Base-by-base conservation (phyloP, 2,113 vertebrate genomes). In the Bostrychus sinensis region DNA sequence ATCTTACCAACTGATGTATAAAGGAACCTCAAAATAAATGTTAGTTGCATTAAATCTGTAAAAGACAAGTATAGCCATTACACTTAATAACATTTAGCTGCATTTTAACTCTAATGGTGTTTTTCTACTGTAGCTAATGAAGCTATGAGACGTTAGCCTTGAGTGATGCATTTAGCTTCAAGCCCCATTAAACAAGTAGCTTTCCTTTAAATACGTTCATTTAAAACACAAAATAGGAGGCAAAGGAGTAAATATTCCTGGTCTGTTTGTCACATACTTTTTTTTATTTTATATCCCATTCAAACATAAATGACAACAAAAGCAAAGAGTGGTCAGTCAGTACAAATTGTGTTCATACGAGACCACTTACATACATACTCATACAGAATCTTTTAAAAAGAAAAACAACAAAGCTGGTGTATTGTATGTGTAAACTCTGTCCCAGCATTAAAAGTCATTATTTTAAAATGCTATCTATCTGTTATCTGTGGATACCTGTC, bases 241-340 rank as follows among this genome's bases (percentile, higher is more conserved):
- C 6, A 20, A 55, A 20, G 20, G 30, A 39, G 17, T 30, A 12
- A 20, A 46, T 2, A 46, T 11, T 25, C 22, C 25, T 20, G 10
- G 55, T 79, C 45, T 7, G 34, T 42, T 26, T 36, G 54, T 59
- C 43, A 66, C 62, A 54, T 65, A 72, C n/a, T n/a, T n/a, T n/a
- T n/a, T n/a, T 87, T 86, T 84, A 87, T 87, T 87, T 68, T 20
- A 77, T 68, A 75, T 51, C 45, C 62, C 69, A 25, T 81, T 74
- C 38, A 61, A 72, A 80, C 65, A 82, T 73, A 77, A 53, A 82
- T 55, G 50, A 66, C 42, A 78, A 26, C 75, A 53, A 37, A 41
- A 30, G 20, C 42, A 28, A 58, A 17, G 48, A 10, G 80, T 73
- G 72, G 61, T 57, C 43, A 41, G 38, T 30, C 64, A 30, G 2